Percentiles rank a stretch among this genome's conserved stretches.
Conservation (phyloP, 2,888 invertebrate genomes). For the Tupiocoris notatus region DNA sequence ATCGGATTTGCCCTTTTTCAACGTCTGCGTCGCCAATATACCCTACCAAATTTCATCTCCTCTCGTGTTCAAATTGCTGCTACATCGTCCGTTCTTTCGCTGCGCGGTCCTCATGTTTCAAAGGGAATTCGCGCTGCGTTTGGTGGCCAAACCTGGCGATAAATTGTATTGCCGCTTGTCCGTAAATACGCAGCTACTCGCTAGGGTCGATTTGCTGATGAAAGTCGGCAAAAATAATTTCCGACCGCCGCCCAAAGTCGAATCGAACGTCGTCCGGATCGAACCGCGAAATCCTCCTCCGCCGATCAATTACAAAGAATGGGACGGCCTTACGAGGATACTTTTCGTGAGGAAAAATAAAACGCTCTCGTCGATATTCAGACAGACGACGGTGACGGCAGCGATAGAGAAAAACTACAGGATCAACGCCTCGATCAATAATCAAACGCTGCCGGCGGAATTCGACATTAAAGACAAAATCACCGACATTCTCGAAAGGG, state of each 20-base stretch:
- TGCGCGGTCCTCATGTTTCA: slow-evolving; percentile 99
- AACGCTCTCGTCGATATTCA: slow-evolving; percentile 86
- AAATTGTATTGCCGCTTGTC: slow-evolving; percentile 95
- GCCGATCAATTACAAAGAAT: slow-evolving; percentile 92
- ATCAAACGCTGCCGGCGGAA: slow-evolving; percentile 70
- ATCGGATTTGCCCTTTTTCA: slow-evolving; percentile 91
- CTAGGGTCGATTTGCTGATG: slow-evolving; percentile 93
- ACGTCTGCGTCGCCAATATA: slow-evolving; percentile 96
- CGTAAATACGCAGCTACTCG: slow-evolving; percentile 91
- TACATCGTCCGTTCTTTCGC: slow-evolving; percentile 65
- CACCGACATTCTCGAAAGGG: slow-evolving; percentile 67
- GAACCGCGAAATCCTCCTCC: slow-evolving; percentile 98
- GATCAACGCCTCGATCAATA: slow-evolving; percentile 81
- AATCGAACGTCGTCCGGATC: slow-evolving; percentile 95
- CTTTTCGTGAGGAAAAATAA: slow-evolving; percentile 96
- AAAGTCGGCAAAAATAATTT: slow-evolving; percentile 98
- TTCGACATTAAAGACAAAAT: slow-evolving; percentile 82
- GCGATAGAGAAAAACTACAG: slow-evolving; percentile 89
- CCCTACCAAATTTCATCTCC: slow-evolving; percentile 99
- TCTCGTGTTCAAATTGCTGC: slow-evolving; percentile 87
- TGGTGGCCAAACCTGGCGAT: slow-evolving; percentile 96
- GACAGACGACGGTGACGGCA: slow-evolving; percentile 77
- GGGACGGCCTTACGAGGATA: slow-evolving; percentile 96
- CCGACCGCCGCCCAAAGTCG: slow-evolving; percentile 97
- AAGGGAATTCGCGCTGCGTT: slow-evolving; percentile 93